Evolutionary conservation across 1,140 invertebrate species (phyloP), one percentile per base, ranked within the genome.

Genomic region (Sipha flava): DNA sequence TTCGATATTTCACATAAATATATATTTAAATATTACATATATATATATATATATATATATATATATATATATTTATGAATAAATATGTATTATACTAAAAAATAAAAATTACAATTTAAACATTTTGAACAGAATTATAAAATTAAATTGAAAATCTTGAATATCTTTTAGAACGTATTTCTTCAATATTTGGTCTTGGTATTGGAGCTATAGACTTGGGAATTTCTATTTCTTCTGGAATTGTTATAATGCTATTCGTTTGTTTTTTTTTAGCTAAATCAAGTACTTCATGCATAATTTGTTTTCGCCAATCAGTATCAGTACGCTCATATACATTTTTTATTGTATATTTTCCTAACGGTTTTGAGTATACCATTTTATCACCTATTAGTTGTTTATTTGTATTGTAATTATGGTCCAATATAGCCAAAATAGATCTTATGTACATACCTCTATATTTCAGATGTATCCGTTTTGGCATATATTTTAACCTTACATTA

Each of bases 401-500:
- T 26, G 7, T 34, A 34, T 75, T 75, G 18, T 29, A 26, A 52
- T 75, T 75, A n/a, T 75, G 45, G 9, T 75, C 72, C 18, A 75
- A 29, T 29, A 75, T 75, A 34, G 72, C 72, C 29, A 75, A 3
- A 3, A 75, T 75, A 0, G 72, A 75, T 75, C 72, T 23, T 21
- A 52, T 45, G 14, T 49, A 45, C 47, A 75, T 45, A 45, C 47
- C 72, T n/a, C 4, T 47, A 26, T 47, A 75, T 52, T 23, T 34
- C 10, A 75, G 26, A 75, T 75, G 72, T 10, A 49, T 52, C 31
- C 72, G 10, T 54, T 75, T 75, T n/a, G 72, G 26, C 23, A 52
- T 34, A 10, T 75, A 75, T 47, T 75, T 75, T n/a, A 75, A 18
- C 3, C 16, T 26, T 31, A 49, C 40, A 75, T 75, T 75, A 75